Percentiles rank a stretch among this genome's conserved stretches.
These are phyloP conservation scores for Crossaster papposus DNA, from an alignment of 53 echinoderm and acorn worm genomes.

Conservation along the genomic window DNA sequence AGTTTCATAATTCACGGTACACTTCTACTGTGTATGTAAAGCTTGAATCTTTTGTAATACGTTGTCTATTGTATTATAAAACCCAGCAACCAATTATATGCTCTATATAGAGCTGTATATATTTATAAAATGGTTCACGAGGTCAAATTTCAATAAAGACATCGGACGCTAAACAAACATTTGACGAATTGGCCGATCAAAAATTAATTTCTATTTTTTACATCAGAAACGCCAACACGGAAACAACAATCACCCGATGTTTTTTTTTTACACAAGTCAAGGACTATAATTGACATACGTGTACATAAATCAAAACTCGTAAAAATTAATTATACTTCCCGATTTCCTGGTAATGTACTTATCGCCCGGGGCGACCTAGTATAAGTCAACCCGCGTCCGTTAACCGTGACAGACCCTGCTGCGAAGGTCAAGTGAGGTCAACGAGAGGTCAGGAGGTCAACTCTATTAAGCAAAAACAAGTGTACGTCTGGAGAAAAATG, in stretches of 20 bases:
- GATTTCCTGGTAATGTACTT: constrained; percentile 12
- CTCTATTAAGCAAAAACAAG: background rate
- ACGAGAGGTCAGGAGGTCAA: constrained; percentile 20
- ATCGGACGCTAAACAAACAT: too few relatives aligned
- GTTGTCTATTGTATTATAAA: too few relatives aligned
- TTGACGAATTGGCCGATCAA: too few relatives aligned
- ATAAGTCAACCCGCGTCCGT: constrained; percentile 26
- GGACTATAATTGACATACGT: background rate
- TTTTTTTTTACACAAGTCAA: background rate
- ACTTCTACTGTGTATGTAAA: too few relatives aligned
- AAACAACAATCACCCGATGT: background rate
- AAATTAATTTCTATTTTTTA: too few relatives aligned
- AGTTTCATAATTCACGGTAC: too few relatives aligned
- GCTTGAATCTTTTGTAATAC: too few relatives aligned
- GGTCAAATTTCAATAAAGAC: too few relatives aligned
- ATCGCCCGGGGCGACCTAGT: background rate
- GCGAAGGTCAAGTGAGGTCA: constrained; percentile 36
- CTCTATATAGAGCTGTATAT: too few relatives aligned
- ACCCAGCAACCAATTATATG: too few relatives aligned
- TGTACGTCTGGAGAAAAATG: background rate
- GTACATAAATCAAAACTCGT: background rate
- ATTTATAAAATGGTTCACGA: too few relatives aligned
- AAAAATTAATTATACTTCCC: background rate
- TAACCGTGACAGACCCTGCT: constrained; percentile 25
- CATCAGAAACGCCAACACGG: background rate